Evolutionary conservation across 2,888 invertebrate genomes (phyloP).

Genomic region (Kryphioiulus occultus): DNA sequence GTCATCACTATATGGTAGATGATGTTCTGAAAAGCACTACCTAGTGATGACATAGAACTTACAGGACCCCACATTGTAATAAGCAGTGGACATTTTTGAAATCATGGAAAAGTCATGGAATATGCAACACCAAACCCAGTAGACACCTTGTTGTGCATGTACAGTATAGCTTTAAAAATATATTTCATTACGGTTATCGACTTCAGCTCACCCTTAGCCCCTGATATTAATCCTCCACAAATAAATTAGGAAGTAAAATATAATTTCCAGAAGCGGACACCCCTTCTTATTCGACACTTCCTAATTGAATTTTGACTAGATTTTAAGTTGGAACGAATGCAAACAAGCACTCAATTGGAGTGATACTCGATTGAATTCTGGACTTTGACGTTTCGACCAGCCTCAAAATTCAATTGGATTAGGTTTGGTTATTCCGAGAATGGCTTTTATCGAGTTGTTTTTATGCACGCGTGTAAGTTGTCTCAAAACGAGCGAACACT

Average conservation of each 20-base stretch:
- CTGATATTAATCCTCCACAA: neutral
- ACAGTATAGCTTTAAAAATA: no score
- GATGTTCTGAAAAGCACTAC: no score
- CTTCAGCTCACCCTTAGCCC: no score
- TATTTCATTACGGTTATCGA: no score
- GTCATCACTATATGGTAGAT: no score
- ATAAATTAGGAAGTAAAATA: neutral
- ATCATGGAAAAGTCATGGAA: no score
- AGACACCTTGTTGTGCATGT: no score
- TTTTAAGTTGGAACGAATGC: neutral
- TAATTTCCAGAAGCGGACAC: neutral
- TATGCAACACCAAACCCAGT: no score
- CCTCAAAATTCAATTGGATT: neutral
- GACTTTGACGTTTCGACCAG: neutral
- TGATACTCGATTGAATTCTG: neutral
- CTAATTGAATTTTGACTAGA: constrained; percentile 12
- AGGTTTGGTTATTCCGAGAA: neutral
- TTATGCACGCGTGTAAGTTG: neutral
- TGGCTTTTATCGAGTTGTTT: neutral
- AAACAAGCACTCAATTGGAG: neutral
- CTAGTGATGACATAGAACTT: no score
- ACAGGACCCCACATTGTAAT: no score
- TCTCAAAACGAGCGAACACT: neutral
- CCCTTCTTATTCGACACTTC: neutral
- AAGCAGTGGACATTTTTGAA: no score